A percentile compares a stretch with the other conserved stretches of the same genome.
These are phyloP conservation scores for Zele albiditarsus DNA, from an alignment of 2,888 invertebrate genomes.

Conservation along the genomic window DNA sequence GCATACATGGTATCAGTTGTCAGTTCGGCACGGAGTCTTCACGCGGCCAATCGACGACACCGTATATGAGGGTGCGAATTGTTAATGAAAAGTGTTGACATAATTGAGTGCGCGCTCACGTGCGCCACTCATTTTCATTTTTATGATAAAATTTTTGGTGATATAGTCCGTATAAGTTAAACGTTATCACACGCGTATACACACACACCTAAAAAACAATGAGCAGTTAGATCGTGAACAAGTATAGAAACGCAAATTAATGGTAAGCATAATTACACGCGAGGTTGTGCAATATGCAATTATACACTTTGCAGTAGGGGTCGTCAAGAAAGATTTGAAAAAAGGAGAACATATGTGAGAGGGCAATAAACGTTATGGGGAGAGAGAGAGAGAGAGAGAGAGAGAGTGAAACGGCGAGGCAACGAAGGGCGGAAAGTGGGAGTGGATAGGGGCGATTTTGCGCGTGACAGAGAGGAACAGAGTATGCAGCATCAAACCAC, in stretches of 20 bases:
- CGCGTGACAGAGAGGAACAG: slow-evolving; percentile 34
- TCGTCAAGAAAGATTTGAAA: slow-evolving; percentile 31
- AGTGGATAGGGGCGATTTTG: slow-evolving; percentile 27
- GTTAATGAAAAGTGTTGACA: no score
- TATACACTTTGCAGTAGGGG: slow-evolving; percentile 35
- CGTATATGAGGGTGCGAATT: no score
- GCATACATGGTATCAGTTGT: not conserved
- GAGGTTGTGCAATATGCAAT: slow-evolving; percentile 17
- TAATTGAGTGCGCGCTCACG: no score
- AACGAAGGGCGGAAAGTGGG: slow-evolving; percentile 3
- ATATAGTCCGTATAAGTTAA: not conserved
- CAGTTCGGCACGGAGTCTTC: not conserved
- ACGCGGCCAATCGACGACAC: no score
- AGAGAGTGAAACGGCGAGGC: not conserved
- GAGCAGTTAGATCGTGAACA: not conserved
- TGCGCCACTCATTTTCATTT: no score
- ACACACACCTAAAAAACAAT: not conserved
- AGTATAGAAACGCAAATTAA: slow-evolving; percentile 3
- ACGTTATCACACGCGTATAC: not conserved
- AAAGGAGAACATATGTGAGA: slow-evolving; percentile 23
- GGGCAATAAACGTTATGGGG: not conserved
- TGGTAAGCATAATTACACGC: slow-evolving; percentile 21
- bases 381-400: not conserved
- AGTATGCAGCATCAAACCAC: not conserved
- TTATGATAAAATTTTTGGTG: no score